Evolutionary conservation across 2,888 invertebrate species (phyloP).

Genomic region (Acrocera orbiculus): DNA sequence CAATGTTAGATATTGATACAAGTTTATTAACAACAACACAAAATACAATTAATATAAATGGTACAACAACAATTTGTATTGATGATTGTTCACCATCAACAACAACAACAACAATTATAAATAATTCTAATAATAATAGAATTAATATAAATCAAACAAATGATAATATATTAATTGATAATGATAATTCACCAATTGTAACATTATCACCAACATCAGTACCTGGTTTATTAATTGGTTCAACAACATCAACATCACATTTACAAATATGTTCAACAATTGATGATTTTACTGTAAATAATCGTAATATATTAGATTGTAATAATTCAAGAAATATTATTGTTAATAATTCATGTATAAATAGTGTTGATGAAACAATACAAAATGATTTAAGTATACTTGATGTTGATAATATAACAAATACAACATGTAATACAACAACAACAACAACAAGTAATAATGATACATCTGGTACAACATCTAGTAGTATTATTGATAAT

Average conservation of each 20-base stretch:
- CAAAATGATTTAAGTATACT: too few species aligned
- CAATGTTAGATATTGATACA: too few species aligned
- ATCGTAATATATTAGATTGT: too few species aligned
- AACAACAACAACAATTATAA: conserved; percentile 6
- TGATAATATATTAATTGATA: conserved; percentile 3
- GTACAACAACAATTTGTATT: neutral
- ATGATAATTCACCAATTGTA: conserved; percentile 6
- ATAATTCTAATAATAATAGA: too few species aligned
- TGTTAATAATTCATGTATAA: too few species aligned
- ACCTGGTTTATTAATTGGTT: neutral
- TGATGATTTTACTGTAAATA: neutral
- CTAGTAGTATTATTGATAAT: conserved; percentile 6
- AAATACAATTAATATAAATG: too few species aligned
- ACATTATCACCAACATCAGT: conserved; percentile 3
- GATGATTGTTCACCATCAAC: conserved; percentile 7
- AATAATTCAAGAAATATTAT: too few species aligned
- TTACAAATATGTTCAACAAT: neutral
- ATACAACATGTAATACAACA: neutral
- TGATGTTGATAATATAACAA: neutral
- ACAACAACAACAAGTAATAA: neutral
- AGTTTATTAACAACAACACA: conserved; percentile 2
- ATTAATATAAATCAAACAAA: conserved; percentile 1
- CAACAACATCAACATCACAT: neutral
- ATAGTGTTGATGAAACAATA: too few species aligned
- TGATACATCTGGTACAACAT: neutral